Base-by-base conservation (phyloP, 2,888 invertebrate genomes). In the Caenorhabditis sp. region DNA sequence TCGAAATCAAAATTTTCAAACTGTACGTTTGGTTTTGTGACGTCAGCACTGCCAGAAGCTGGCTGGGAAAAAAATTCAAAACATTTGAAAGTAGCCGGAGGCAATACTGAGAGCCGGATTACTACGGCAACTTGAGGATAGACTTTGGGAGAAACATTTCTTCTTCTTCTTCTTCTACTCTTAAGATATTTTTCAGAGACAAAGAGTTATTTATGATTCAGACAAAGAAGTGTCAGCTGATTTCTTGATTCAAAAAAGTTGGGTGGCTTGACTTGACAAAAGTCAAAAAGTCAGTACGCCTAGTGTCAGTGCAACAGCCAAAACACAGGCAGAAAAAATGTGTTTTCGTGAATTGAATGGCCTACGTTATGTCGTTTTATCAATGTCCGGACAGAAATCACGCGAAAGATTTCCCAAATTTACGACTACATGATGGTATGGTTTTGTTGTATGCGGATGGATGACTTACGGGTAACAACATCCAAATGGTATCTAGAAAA, bases 1-100 rank as follows among this genome's bases (percentile, higher is more conserved):
- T 40, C 47, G 5, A 1, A 47, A 18, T 4, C 18, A 9, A 18
- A 9, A 3, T 40, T 9, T 18, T 20, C 47, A 47, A n/a, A 47
- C 47, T 47, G 47, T 47, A 47, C 47, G 18, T 47, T 47, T 47
- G 47, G 47, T 47, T 47, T 3, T 9, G 47, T 47, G 47, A 47
- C 47, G 47, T 47, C 47, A 47, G 47, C 18, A 18, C 47, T 18
- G 18, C 11, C 8, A 5, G 20, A 6, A 47, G 32, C 32, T 32
- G 18, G 20, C 47, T 18, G 20, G 18, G 18, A 47, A 47, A 47
- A n/a, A 47, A n/a, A 20, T 40, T 40, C 11, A 40, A 40, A 40
- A 40, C 40, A 40, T 40, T 32, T 40, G 40, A 5, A 40, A 40
- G 13, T 11, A 13, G 9, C 40, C 9, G 18, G n/a, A 9, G 47